phyloP scores from a whole-genome alignment of 1,140 invertebrate species.

The Fopius arisanus region DNA sequence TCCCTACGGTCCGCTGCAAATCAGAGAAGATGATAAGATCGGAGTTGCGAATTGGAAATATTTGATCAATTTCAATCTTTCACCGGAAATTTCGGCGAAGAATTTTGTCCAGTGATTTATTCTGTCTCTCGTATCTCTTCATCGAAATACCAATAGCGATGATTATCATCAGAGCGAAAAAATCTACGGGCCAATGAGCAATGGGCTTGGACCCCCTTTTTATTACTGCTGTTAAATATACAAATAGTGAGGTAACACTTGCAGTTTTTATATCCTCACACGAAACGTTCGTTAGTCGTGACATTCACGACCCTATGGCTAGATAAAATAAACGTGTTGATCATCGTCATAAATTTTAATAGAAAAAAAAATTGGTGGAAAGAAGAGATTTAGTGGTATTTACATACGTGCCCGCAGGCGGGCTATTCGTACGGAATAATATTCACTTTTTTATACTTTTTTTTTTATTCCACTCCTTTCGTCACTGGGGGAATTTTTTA shows the following conservation, averaged over 20 bases:
- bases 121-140: too few relatives aligned
- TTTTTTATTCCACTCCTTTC: neutral
- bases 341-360: neutral
- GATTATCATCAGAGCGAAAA: too few relatives aligned
- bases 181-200: too few relatives aligned
- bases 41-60: too few relatives aligned
- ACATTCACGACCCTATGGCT: neutral
- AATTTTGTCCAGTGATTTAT: too few relatives aligned
- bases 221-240: neutral
- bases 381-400: constrained; percentile 5
- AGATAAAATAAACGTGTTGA: neutral
- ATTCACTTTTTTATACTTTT: neutral
- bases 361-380: neutral
- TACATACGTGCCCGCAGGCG: constrained; percentile 4
- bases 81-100: too few relatives aligned
- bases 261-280: neutral
- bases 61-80: too few relatives aligned
- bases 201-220: too few relatives aligned
- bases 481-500: neutral
- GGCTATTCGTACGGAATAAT: neutral
- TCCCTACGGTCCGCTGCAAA: too few relatives aligned
- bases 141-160: too few relatives aligned
- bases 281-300: neutral
- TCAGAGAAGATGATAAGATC: too few relatives aligned
- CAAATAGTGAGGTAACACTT: neutral